Base-by-base conservation (phyloP, 2,113 vertebrate genomes). In the Ursus arctos region DNA sequence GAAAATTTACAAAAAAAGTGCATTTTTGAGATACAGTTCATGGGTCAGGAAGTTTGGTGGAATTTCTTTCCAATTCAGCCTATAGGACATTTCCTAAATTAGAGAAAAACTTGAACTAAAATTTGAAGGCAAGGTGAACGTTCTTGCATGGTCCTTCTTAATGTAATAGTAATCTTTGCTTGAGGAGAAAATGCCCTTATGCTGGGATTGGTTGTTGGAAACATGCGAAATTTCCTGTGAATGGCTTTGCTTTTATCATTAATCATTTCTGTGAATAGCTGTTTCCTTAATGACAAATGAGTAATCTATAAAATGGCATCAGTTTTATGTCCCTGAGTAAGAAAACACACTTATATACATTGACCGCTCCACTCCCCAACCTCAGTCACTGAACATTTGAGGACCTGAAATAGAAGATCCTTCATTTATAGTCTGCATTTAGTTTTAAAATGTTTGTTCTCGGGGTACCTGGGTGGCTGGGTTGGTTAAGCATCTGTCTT, bases 231-330 rank as follows among this genome's bases (percentile, higher is more conserved):
- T 21, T 69, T 88, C 76, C n/a, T 79, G 24, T 1, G 26, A 80
- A 47, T 67, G 11, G 1, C 26, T 67, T 80, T 77, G 18, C 7
- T 65, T 26, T 85, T 31, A 67, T 26, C 57, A 57, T 76, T 22
- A 4, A 13, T 63, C 8, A 28, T 33, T 91, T 87, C 10, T 85
- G 18, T 63, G 49, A 65, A 61, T 21, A 79, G 21, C 11, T 22
- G 5, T 84, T 88, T 81, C 40, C 31, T 51, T 74, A 36, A 72
- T 74, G n/a, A 36, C 74, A 88, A 80, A 91, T 40, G 31, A 80
- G 18, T 81, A 40, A 74, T 74, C n/a, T 95, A 51, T 63, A 49
- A 83, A 91, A 57, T 24, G 22, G 47, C 36, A 43, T 84, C 24
- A 26, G 40, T 65, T 81, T 76, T 24, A 63, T 10, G 18, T 57